Percentiles rank a stretch among this genome's conserved stretches.
Conservation (phyloP, 2,888 invertebrate species). For the Pseudeuparius sepicola region DNA sequence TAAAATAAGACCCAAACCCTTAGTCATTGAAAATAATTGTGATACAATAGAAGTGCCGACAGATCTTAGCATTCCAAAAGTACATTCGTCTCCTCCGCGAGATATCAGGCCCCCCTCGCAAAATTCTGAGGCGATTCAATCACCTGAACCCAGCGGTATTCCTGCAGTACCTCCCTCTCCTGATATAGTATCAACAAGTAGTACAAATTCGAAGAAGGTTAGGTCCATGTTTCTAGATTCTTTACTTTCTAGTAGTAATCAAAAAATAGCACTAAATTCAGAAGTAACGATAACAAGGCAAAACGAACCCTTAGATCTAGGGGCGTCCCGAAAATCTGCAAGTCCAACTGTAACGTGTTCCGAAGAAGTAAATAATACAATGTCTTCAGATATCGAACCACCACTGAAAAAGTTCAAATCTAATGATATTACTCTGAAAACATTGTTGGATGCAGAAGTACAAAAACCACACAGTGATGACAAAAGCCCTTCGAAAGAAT, state of each 20-base stretch:
- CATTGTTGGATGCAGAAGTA: slow-evolving; percentile 40
- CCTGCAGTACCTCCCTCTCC: slow-evolving; percentile 62
- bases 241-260: slow-evolving; percentile 49
- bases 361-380: slow-evolving; percentile 55
- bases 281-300: slow-evolving; percentile 45
- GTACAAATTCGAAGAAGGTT: slow-evolving; percentile 26
- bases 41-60: slow-evolving; percentile 40
- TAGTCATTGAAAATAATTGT: slow-evolving; percentile 30
- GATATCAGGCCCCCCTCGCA: slow-evolving; percentile 57
- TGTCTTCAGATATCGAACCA: slow-evolving; percentile 35
- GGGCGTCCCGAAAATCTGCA: slow-evolving; percentile 55
- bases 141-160: slow-evolving; percentile 62
- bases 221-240: slow-evolving; percentile 53
- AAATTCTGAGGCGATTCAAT: slow-evolving; percentile 62
- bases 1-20: slow-evolving; percentile 18
- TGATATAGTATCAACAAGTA: slow-evolving; percentile 47
- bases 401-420: slow-evolving; percentile 42
- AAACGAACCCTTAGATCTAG: slow-evolving; percentile 60
- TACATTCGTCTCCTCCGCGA: slow-evolving; percentile 38
- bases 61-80: slow-evolving; percentile 49
- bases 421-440: slow-evolving; percentile 42
- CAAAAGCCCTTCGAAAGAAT: slow-evolving; percentile 15
- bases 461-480: slow-evolving; percentile 26
- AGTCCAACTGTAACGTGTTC: slow-evolving; percentile 68
- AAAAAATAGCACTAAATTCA: slow-evolving; percentile 46